Conservation (phyloP, 1,140 invertebrate genomes). For the Drosophila ficusphila region DNA sequence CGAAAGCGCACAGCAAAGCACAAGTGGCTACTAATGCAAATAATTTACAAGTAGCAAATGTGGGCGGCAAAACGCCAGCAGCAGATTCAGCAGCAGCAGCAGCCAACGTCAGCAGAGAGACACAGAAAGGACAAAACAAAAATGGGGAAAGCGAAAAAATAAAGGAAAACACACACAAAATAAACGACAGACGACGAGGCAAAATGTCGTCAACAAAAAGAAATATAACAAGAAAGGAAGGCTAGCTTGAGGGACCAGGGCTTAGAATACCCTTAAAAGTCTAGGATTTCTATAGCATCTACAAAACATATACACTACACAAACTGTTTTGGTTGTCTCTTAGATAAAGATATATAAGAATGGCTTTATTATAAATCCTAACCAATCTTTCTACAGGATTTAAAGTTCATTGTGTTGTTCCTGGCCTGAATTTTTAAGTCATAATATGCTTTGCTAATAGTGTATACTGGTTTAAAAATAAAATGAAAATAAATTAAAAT, state of each 20-base stretch:
- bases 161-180: constrained; percentile 43
- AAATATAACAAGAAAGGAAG: constrained; percentile 38
- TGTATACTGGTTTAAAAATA: too few relatives aligned
- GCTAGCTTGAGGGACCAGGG: constrained; percentile 9
- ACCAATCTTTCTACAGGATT: too few relatives aligned
- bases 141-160: constrained; percentile 25
- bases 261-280: constrained; percentile 19
- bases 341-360: too few relatives aligned
- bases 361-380: too few relatives aligned
- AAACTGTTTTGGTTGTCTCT: too few relatives aligned
- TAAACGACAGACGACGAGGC: constrained; percentile 67
- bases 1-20: constrained; percentile 47
- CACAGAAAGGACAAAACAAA: constrained; percentile 52
- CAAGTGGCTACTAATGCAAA: constrained; percentile 83
- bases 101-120: constrained; percentile 49
- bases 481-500: too few relatives aligned
- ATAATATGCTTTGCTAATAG: too few relatives aligned
- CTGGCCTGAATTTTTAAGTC: too few relatives aligned
- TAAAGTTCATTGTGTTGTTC: too few relatives aligned
- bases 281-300: background rate
- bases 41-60: constrained; percentile 82
- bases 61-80: constrained; percentile 68
- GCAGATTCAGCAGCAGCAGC: constrained; percentile 50
- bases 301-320: background rate
- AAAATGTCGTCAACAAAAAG: constrained; percentile 76